These are phyloP conservation scores for Galleria mellonella DNA, from an alignment of 1,140 invertebrate species.

Conservation along the genomic window DNA sequence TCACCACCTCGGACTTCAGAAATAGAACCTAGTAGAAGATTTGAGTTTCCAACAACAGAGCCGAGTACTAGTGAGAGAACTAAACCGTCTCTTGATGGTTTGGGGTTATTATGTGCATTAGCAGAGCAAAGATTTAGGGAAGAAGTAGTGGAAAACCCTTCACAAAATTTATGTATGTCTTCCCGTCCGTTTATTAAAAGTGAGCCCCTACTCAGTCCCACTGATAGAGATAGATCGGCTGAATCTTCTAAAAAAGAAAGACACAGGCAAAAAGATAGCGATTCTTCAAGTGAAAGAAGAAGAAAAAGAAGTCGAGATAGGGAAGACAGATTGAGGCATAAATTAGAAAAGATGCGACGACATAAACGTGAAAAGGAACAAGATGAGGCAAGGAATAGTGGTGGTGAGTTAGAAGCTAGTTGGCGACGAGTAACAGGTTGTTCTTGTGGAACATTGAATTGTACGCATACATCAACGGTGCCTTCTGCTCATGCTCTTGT, in stretches of 20 bases:
- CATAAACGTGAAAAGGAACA: slow-evolving; percentile 62
- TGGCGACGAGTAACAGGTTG: slow-evolving; percentile 57
- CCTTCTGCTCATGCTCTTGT: slow-evolving; percentile 76
- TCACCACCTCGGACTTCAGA: slow-evolving; percentile 47
- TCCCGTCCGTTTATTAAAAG: slow-evolving; percentile 53
- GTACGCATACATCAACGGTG: slow-evolving; percentile 40
- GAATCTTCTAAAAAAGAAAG: slow-evolving; percentile 49
- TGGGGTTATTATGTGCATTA: slow-evolving; percentile 87
- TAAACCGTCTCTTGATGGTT: slow-evolving; percentile 77
- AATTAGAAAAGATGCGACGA: slow-evolving; percentile 58
- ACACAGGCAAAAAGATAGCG: slow-evolving; percentile 45
- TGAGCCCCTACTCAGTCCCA: slow-evolving; percentile 49
- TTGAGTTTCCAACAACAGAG: slow-evolving; percentile 50
- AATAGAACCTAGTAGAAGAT: slow-evolving; percentile 42
- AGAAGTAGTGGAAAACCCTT: slow-evolving; percentile 74
- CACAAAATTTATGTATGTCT: slow-evolving; percentile 22
- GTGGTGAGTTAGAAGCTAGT: slow-evolving; percentile 56
- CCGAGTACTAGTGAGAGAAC: slow-evolving; percentile 21
- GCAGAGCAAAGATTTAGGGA: slow-evolving; percentile 90
- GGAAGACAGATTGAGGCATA: slow-evolving; percentile 53
- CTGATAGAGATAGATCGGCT: slow-evolving; percentile 28
- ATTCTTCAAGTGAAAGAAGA: slow-evolving; percentile 52
- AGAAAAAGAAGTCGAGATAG: slow-evolving; percentile 49
- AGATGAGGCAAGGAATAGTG: slow-evolving; percentile 31
- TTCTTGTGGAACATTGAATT: slow-evolving; percentile 38